Evolutionary conservation across 1,140 invertebrate genomes (phyloP), one percentile per base, ranked within the genome.

Genomic region (Drosophila sp.): DNA sequence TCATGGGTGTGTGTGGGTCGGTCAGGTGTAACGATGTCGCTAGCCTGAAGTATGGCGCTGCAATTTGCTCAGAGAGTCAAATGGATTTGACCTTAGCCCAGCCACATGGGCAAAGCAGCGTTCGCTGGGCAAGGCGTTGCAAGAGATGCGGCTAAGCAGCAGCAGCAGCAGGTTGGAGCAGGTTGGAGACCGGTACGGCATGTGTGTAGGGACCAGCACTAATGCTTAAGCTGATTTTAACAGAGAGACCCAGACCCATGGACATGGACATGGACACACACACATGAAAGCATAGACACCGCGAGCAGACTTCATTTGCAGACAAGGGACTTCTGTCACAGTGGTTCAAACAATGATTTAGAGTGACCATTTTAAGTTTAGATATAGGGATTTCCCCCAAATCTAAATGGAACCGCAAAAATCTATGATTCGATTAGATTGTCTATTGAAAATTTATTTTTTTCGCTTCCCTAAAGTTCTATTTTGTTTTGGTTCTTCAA

Each of bases 41-140:
- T 69, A 32, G 35, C 72, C 66, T 86, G 71, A 74, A 82, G 76
- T 82, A 70, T 72, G 79, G 76, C 66, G 66, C 70, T 71, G 83
- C 79, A 87, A 87, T 79, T 86, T 87, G 83, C 83, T 86, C 74
- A 82, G 83, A 82, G 82, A 86, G 83, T 86, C 83, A 86, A 86
- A 87, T 86, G 79, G 76, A 73, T 86, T 87, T 86, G 83, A 86
- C 83, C 83, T 87, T 86, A 83, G 83, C 83, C 68, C 68, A 76
- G 83, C 83, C 68, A 76, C 70, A 79, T 76, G 78, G 71, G 35
- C 35, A 56, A 38, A 57, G 64, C 41, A 23, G 41, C 54, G 64
- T 60, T 60, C 57, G 44, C 61, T 33, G 50, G 40, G 64, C 17
- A 23, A 72, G 23, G 7, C 30, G 33, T 11, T 23, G 32, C 50